Evolutionary conservation across 2,888 invertebrate genomes (phyloP).

Genomic region (Eucriotettix oculatus): DNA sequence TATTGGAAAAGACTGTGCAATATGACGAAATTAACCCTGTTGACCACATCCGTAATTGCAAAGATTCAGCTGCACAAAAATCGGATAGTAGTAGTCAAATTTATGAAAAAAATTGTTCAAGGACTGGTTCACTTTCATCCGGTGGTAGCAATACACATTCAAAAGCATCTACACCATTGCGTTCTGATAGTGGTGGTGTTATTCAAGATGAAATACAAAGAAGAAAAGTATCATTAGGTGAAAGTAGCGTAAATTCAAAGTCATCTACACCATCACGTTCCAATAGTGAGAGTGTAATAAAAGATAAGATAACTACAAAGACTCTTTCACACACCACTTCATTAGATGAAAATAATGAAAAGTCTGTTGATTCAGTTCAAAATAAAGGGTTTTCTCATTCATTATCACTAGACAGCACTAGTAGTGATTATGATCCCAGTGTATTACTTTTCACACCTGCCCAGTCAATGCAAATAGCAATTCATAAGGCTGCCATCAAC

Average conservation of each 20-base stretch:
- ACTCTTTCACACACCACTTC: conserved; percentile 2
- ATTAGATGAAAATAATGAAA: background rate
- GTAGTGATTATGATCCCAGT: conserved; percentile 21
- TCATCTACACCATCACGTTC: background rate
- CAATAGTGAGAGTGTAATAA: background rate
- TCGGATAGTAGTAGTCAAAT: background rate
- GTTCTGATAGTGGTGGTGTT: conserved; percentile 9
- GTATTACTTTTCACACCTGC: conserved; percentile 23
- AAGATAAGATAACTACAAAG: background rate
- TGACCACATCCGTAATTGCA: background rate
- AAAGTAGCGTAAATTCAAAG: background rate
- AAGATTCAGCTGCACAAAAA: background rate
- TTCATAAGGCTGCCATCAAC: conserved; percentile 26
- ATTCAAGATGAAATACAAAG: background rate
- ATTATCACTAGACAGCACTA: conserved; percentile 8
- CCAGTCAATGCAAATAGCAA: conserved; percentile 24
- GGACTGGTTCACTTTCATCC: background rate
- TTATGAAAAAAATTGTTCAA: background rate
- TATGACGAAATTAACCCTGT: background rate
- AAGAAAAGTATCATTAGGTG: background rate
- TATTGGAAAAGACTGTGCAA: background rate
- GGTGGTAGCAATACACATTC: conserved; percentile 2
- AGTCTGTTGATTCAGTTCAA: background rate
- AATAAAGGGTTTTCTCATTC: conserved; percentile 4
- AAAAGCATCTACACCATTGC: conserved; percentile 5